Conservation (phyloP, 2,797 vertebrate species). For the Hemibagrus guttatus region DNA sequence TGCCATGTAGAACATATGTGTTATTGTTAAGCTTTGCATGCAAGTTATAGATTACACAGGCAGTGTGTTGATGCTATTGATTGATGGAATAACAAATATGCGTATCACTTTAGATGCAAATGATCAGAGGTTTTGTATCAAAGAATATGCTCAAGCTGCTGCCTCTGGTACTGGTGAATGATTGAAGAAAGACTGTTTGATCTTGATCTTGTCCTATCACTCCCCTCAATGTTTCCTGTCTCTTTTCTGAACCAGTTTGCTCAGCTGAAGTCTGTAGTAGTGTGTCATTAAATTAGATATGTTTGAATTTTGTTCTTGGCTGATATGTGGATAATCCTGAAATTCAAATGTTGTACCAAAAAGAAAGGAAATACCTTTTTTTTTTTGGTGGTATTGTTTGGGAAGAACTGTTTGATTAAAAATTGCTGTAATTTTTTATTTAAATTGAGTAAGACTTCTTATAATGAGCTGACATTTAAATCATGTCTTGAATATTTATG, state of each 20-base stretch:
- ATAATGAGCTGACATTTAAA: conserved; percentile 16
- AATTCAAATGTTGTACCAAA: not conserved
- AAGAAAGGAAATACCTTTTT: not conserved
- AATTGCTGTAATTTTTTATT: not conserved
- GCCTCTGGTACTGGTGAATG: conserved; percentile 40
- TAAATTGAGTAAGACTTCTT: not conserved
- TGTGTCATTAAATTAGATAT: conserved; percentile 22
- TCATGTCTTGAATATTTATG: conserved; percentile 3
- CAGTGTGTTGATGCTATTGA: conserved; percentile 76
- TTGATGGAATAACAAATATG: conserved; percentile 79
- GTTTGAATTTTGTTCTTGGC: not conserved
- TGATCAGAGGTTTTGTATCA: conserved; percentile 69
- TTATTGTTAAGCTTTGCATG: conserved; percentile 80
- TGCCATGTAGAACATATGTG: conserved; percentile 78
- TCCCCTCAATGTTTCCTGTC: conserved; percentile 34
- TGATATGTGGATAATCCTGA: conserved; percentile 3
- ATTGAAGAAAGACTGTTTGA: conserved; percentile 52
- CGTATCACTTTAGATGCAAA: conserved; percentile 82
- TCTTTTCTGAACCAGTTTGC: conserved; percentile 41
- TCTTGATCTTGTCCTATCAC: conserved; percentile 47
- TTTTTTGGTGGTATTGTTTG: too few species aligned
- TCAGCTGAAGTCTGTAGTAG: conserved; percentile 29
- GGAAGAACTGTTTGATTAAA: not conserved
- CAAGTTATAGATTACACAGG: conserved; percentile 71
- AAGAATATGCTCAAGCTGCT: conserved; percentile 42